Base-by-base conservation (phyloP, 2,113 vertebrate genomes). In the Gulo gulo region DNA sequence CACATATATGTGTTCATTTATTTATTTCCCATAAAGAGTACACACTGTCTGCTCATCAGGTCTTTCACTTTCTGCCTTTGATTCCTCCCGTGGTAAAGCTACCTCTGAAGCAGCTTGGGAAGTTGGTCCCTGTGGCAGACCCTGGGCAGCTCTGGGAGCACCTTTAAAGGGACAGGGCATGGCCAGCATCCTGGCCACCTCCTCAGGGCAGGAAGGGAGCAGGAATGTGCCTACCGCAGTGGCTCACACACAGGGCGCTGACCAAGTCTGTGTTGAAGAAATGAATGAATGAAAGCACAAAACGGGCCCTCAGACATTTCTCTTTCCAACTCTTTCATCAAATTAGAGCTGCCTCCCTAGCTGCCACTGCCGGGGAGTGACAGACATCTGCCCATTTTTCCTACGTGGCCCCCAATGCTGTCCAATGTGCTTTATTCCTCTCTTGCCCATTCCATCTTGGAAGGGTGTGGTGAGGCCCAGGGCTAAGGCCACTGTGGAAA, bases 1-100 rank as follows among this genome's bases (percentile, higher is more conserved):
- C n/a, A 61, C 24, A 24, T 10, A 24, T 20, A 23, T 31, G 24
- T 20, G 55, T 39, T 63, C 36, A 23, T 87, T 47, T 67, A 55
- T 20, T 94, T 97, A 90, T 96, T 97, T 87, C 95, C 95, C 94
- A 59, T 4, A 57, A 82, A 81, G 52, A 95, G 83, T 93, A 24
- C 18, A 31, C 14, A 76, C 13, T 92, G 61, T 95, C 85, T 94
- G 39, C 31, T 92, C 20, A 90, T 87, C 24, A 57, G 29, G 14
- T 87, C 55, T 89, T 97, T 96, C 59, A n/a, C 16, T 95, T 69
- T 81, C 36, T 82, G 73, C 63, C n/a, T 88, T 81, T 94, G 34
- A 21, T 80, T 82, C 29, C 74, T 95, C 4, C 15, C 20, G 1
- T 52, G 71, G 15, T 23, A 94, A 26, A n/a, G 39, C 61, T 57